These are phyloP conservation scores for Seriola aureovittata DNA, from an alignment of 2,113 vertebrate genomes.

Conservation along the genomic window DNA sequence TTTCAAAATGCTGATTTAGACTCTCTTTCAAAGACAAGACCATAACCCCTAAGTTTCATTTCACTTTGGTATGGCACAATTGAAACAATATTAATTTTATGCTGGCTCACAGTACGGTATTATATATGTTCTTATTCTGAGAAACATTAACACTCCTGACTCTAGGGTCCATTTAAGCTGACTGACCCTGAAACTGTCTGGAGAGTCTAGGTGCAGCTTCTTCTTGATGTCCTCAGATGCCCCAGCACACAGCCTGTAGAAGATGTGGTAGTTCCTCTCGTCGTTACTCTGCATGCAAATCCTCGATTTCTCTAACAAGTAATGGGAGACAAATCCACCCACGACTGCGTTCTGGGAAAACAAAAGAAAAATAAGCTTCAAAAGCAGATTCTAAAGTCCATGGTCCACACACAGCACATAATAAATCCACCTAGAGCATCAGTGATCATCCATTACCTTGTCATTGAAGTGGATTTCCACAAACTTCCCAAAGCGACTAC, in stretches of 20 bases:
- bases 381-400: background rate
- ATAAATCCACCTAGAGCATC: background rate
- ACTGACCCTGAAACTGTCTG: slow-evolving; percentile 96
- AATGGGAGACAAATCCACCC: slow-evolving; percentile 98
- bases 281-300: slow-evolving; percentile 98
- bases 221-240: slow-evolving; percentile 95
- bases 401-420: background rate
- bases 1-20: background rate
- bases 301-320: slow-evolving; percentile 97
- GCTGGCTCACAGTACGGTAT: background rate
- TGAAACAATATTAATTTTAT: background rate
- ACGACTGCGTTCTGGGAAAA: slow-evolving; percentile 91
- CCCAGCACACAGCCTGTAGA: slow-evolving; percentile 97
- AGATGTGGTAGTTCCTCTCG: slow-evolving; percentile 99
- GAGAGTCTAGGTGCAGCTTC: slow-evolving; percentile 93
- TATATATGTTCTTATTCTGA: background rate
- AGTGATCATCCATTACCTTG: slow-evolving; percentile 85
- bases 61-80: background rate
- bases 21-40: too few species aligned
- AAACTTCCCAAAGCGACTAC: slow-evolving; percentile 99
- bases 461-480: slow-evolving; percentile 99
- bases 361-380: background rate
- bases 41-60: background rate
- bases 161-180: background rate
- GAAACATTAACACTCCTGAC: background rate